Percentiles rank a stretch among this genome's conserved stretches.
These are phyloP conservation scores for Dryoscopus gambensis DNA, from an alignment of 2,113 vertebrate species.

Conservation along the genomic window DNA sequence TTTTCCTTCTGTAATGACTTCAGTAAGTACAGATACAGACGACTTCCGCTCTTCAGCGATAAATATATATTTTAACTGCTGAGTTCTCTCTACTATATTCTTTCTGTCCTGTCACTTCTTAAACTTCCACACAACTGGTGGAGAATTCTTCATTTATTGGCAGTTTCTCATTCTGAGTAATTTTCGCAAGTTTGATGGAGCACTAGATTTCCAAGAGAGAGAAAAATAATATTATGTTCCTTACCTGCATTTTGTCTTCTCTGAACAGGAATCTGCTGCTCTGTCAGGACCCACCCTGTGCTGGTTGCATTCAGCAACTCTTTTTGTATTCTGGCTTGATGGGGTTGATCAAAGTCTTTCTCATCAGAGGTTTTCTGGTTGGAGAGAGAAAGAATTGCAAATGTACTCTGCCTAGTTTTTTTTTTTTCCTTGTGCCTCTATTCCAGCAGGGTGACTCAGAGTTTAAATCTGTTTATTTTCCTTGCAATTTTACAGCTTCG, in stretches of 20 bases:
- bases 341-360: constrained; percentile 64
- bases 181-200: constrained; percentile 62
- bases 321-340: constrained; percentile 68
- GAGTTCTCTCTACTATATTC: background rate
- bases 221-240: constrained; percentile 55
- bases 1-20: background rate
- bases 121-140: background rate
- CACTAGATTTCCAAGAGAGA: constrained; percentile 70
- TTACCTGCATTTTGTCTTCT: constrained; percentile 72
- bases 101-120: background rate
- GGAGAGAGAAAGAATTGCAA: constrained; percentile 72
- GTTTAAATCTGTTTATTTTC: constrained; percentile 48
- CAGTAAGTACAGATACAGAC: background rate
- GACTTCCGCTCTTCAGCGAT: background rate
- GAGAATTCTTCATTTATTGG: background rate
- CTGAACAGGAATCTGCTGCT: constrained; percentile 68
- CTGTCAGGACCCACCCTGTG: constrained; percentile 67
- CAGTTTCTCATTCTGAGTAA: background rate
- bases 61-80: background rate
- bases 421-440: constrained; percentile 40
- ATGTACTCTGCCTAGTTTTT: constrained; percentile 70
- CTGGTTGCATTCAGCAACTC: constrained; percentile 69
- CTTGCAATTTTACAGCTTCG: constrained; percentile 35
- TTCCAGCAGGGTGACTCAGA: constrained; percentile 54
- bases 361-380: constrained; percentile 71